These are phyloP conservation scores for zebrafish (Danio rerio) DNA, from an alignment of 2,113 vertebrate genomes.

Conservation along the genomic window DNA sequence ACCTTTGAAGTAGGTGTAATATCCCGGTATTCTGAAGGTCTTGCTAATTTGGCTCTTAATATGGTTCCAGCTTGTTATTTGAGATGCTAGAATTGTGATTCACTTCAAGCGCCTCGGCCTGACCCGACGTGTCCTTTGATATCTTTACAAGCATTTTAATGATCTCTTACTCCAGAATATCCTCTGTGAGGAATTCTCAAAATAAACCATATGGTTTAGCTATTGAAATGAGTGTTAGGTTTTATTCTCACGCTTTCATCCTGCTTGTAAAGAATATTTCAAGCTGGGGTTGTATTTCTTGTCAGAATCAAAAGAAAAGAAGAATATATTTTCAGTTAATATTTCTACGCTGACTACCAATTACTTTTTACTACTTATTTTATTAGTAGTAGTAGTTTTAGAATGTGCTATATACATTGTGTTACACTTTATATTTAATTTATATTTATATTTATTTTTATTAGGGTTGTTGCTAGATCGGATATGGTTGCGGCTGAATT, in stretches of 20 bases:
- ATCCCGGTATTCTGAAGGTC: slow-evolving; percentile 10
- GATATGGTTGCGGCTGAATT: no score
- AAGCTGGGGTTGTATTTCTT: not conserved
- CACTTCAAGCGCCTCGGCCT: not conserved
- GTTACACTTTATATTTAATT: no score
- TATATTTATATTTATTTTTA: no score
- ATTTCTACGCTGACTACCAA: no score
- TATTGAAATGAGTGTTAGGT: not conserved
- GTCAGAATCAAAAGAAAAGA: not conserved
- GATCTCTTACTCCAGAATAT: slow-evolving; percentile 26
- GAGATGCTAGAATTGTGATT: not conserved
- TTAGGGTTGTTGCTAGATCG: no score
- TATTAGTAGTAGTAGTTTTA: no score
- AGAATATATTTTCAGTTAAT: not conserved
- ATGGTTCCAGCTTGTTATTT: slow-evolving; percentile 29
- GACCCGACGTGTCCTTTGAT: slow-evolving; percentile 32
- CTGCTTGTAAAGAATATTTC: not conserved
- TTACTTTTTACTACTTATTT: no score
- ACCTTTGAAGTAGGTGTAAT: slow-evolving; percentile 19
- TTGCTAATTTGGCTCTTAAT: slow-evolving; percentile 23
- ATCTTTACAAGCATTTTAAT: slow-evolving; percentile 30
- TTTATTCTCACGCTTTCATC: not conserved
- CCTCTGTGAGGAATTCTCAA: not conserved
- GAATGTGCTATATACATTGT: no score
- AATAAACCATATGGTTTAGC: slow-evolving; percentile 17